Percentiles rank a stretch among this genome's conserved stretches.
These are phyloP conservation scores for Chloroceryle aenea DNA, from an alignment of 2,113 vertebrate species.

Conservation along the genomic window DNA sequence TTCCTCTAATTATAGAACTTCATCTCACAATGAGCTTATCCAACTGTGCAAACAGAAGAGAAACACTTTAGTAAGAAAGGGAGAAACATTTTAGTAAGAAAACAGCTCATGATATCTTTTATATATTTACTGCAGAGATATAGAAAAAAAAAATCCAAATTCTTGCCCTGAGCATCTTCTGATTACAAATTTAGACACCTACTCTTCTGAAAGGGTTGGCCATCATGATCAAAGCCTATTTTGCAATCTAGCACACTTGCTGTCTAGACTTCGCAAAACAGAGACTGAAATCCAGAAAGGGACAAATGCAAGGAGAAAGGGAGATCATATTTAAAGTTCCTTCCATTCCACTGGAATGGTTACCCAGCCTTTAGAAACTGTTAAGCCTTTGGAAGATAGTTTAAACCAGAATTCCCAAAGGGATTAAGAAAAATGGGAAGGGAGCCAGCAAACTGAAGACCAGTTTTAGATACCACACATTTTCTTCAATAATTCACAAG, in stretches of 20 bases:
- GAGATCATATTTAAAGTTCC: conserved; percentile 22
- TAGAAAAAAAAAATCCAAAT: neutral
- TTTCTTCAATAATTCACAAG: conserved; percentile 37
- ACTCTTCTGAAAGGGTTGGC: neutral
- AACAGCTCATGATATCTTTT: neutral
- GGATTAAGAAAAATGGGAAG: conserved; percentile 32
- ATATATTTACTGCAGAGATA: neutral
- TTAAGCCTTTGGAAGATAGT: neutral
- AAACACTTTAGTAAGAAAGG: neutral
- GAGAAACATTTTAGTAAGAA: neutral
- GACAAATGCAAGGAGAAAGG: neutral
- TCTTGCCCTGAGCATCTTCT: neutral
- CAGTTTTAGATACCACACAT: neutral
- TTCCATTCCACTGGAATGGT: neutral
- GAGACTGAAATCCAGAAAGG: neutral
- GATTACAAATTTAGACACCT: neutral
- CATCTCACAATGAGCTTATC: neutral
- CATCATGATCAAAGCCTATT: neutral
- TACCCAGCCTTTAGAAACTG: neutral
- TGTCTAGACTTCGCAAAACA: neutral
- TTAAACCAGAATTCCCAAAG: conserved; percentile 19
- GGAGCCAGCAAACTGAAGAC: neutral
- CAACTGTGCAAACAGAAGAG: neutral
- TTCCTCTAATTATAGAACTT: neutral
- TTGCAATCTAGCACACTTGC: neutral